phyloP scores from a whole-genome alignment of 2,113 vertebrate genomes.

The Piprites chloris region DNA sequence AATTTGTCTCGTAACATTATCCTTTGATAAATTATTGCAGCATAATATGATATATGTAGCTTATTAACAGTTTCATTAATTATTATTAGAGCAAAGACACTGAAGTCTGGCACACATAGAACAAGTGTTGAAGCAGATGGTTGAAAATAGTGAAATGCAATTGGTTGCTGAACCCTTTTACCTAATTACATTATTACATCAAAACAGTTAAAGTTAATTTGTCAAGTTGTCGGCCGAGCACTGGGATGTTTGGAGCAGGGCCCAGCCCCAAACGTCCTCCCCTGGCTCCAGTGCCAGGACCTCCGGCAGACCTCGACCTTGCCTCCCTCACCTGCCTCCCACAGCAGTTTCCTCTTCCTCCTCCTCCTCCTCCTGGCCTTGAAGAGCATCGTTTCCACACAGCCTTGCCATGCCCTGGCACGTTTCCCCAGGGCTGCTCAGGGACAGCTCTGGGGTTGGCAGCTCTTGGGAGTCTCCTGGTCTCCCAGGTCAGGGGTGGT shows the following conservation, averaged over 20 bases:
- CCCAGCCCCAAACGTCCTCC: not conserved
- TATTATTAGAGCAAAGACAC: constrained; percentile 84
- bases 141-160: constrained; percentile 83
- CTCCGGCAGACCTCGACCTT: accelerated
- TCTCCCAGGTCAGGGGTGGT: not conserved
- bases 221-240: constrained; percentile 8
- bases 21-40: constrained; percentile 80
- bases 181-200: constrained; percentile 72
- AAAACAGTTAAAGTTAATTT: constrained; percentile 68
- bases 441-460: not conserved
- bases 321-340: not conserved
- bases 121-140: constrained; percentile 91
- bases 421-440: not conserved
- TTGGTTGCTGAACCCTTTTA: constrained; percentile 73
- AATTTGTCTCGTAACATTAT: constrained; percentile 91
- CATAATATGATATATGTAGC: constrained; percentile 87
- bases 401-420: accelerated
- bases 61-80: constrained; percentile 97
- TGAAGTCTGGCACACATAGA: constrained; percentile 78
- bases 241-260: not conserved
- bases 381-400: accelerated
- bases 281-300: not conserved
- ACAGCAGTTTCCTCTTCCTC: accelerated
- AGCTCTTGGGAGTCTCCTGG: not conserved
- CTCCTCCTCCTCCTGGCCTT: not conserved